phyloP scores from a whole-genome alignment of 2,113 vertebrate species.

The Ageneiosus marmoratus region DNA sequence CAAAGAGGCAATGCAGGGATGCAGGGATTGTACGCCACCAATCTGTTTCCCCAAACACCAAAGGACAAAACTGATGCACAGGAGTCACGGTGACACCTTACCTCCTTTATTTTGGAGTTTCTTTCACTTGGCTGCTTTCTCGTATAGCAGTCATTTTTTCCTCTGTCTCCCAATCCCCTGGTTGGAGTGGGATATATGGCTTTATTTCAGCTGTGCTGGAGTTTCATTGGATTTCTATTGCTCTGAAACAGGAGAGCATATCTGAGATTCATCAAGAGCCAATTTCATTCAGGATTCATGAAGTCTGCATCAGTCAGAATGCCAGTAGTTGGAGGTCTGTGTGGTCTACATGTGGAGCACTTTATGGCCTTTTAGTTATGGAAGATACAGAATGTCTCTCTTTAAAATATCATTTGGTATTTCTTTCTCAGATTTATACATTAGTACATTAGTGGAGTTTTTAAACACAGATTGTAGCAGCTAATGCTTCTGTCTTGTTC shows the following conservation, averaged over 20 bases:
- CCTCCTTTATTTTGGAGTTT: slow-evolving; percentile 57
- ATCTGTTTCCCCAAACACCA: slow-evolving; percentile 71
- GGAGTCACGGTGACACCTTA: slow-evolving; percentile 60
- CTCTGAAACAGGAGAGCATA: slow-evolving; percentile 69
- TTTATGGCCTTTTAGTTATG: slow-evolving; percentile 61
- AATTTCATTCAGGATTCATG: slow-evolving; percentile 77
- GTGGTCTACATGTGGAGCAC: slow-evolving; percentile 61
- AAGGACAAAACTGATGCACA: slow-evolving; percentile 69
- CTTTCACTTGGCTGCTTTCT: slow-evolving; percentile 58
- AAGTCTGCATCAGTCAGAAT: slow-evolving; percentile 72
- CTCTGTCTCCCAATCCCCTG: slow-evolving; percentile 64
- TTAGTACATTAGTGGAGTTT: neutral
- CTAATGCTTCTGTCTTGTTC: neutral
- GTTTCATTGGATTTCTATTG: slow-evolving; percentile 78
- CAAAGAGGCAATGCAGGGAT: slow-evolving; percentile 65
- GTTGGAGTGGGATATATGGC: slow-evolving; percentile 71
- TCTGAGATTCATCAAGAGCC: slow-evolving; percentile 77
- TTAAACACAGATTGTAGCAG: neutral
- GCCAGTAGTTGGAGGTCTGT: slow-evolving; percentile 59
- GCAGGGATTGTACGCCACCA: slow-evolving; percentile 65
- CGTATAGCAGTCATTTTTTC: slow-evolving; percentile 70
- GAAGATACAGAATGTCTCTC: neutral
- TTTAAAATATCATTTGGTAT: slow-evolving; percentile 55
- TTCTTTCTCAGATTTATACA: neutral
- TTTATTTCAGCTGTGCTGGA: slow-evolving; percentile 70